Evolutionary conservation across 2,888 invertebrate genomes (phyloP).

Genomic region (Drosophila kuntzei): DNA sequence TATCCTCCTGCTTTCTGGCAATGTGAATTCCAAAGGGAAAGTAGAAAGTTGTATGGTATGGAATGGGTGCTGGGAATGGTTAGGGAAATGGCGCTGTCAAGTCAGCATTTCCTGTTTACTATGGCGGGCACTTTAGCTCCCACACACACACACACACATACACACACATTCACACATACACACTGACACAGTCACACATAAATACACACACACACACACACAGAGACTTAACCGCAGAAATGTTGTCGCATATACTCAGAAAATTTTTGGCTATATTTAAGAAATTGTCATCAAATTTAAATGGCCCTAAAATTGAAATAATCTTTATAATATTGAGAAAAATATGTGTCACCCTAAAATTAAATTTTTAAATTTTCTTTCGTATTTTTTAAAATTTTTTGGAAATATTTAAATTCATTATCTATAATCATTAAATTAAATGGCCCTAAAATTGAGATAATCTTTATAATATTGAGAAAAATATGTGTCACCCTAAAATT

Average conservation of each 20-base stretch:
- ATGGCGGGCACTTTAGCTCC: constrained; percentile 38
- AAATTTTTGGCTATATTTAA: neutral
- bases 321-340: no score
- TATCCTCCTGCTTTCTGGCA: constrained; percentile 3
- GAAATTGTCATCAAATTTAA: neutral
- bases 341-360: no score
- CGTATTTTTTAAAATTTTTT: no score
- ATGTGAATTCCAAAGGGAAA: neutral
- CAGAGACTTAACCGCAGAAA: constrained; percentile 18
- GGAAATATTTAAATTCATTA: no score
- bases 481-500: no score
- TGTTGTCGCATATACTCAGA: constrained; percentile 3
- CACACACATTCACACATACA: neutral
- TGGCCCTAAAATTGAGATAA: no score
- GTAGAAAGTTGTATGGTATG: neutral
- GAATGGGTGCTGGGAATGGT: neutral
- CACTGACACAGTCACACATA: constrained; percentile 14
- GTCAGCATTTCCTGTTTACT: constrained; percentile 64
- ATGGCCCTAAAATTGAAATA: neutral
- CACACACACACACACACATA: constrained; percentile 7
- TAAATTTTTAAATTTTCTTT: no score
- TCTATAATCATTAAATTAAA: no score
- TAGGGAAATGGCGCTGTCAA: constrained; percentile 48
- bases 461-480: no score
- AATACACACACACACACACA: neutral